Conservation (phyloP, 2,888 invertebrate genomes). For the Epinotia brunnichana region DNA sequence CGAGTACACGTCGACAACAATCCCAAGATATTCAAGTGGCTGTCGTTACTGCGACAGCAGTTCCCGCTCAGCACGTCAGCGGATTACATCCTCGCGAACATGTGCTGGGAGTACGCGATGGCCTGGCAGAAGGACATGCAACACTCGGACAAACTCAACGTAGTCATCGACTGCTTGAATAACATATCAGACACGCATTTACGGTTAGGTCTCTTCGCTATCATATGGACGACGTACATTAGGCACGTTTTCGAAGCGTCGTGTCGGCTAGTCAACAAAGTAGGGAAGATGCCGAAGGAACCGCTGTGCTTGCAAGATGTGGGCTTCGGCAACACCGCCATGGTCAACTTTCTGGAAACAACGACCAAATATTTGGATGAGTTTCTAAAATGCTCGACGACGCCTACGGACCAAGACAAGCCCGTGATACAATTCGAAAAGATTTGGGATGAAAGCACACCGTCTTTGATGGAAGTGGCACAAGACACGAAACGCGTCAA, state of each 20-base stretch:
- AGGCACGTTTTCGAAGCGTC: constrained; percentile 90
- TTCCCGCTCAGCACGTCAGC: constrained; percentile 94
- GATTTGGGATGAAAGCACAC: constrained; percentile 87
- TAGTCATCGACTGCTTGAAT: constrained; percentile 88
- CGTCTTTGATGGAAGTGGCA: constrained; percentile 90
- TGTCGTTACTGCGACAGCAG: constrained; percentile 87
- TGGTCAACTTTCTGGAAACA: constrained; percentile 78
- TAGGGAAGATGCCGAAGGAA: constrained; percentile 93
- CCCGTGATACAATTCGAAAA: constrained; percentile 82
- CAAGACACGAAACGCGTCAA: constrained; percentile 89
- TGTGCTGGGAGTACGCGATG: constrained; percentile 96
- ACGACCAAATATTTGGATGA: constrained; percentile 76
- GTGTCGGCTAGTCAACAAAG: constrained; percentile 90
- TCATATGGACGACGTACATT: constrained; percentile 96
- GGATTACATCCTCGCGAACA: constrained; percentile 91
- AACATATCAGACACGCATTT: constrained; percentile 86
- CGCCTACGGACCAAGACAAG: constrained; percentile 65
- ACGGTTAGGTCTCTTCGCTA: constrained; percentile 90
- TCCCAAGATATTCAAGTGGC: constrained; percentile 83
- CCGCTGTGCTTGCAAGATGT: constrained; percentile 91
- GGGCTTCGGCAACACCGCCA: constrained; percentile 86
- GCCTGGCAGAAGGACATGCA: constrained; percentile 92
- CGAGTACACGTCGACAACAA: constrained; percentile 69
- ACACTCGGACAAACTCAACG: constrained; percentile 86
- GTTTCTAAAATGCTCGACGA: constrained; percentile 73